Evolutionary conservation across 2,113 vertebrate species (phyloP).

Genomic region (Dicaeum eximium): DNA sequence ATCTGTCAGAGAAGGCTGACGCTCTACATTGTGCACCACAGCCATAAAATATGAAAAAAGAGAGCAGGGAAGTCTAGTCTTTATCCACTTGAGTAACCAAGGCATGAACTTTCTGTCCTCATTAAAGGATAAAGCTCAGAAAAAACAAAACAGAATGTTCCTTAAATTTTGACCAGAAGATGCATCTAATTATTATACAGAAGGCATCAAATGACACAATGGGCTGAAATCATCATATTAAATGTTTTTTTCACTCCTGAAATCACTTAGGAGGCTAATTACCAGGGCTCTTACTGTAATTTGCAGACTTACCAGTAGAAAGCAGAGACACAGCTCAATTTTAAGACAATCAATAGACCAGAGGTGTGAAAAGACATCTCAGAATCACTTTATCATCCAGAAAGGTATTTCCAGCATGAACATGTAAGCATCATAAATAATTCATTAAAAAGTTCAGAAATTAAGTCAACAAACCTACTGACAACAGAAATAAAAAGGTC

Average conservation of each 20-base stretch:
- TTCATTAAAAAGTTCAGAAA: background rate
- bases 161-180: background rate
- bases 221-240: background rate
- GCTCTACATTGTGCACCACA: background rate
- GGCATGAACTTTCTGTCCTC: background rate
- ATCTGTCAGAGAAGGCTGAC: constrained; percentile 9
- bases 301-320: background rate
- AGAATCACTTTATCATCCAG: background rate
- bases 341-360: background rate
- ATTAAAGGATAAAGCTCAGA: background rate
- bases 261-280: background rate
- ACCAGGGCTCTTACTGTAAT: background rate
- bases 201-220: background rate
- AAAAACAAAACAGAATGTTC: background rate
- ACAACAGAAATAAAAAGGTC: background rate
- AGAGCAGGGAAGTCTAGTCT: background rate
- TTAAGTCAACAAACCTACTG: background rate
- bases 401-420: background rate
- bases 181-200: background rate
- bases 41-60: background rate
- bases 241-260: background rate
- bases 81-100: background rate
- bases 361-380: background rate
- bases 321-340: background rate
- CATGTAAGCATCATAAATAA: background rate